phyloP scores from a whole-genome alignment of 2,888 invertebrate genomes.

The Drosophila cracens region DNA sequence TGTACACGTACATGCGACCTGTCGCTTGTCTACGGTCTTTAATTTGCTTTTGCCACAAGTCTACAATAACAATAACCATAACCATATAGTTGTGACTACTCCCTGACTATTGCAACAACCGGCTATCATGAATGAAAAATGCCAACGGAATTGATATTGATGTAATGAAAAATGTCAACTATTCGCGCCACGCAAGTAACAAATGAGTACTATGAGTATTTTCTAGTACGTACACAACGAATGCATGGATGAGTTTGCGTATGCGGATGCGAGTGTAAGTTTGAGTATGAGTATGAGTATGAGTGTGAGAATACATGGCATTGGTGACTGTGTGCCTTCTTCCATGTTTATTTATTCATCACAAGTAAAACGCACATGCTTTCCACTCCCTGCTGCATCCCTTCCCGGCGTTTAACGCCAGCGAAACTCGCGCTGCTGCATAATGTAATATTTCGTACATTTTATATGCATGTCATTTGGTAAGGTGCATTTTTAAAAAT shows the following conservation, averaged over 20 bases:
- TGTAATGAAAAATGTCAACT: conserved; percentile 80
- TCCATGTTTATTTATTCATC: conserved; percentile 74
- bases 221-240: conserved; percentile 1
- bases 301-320: neutral
- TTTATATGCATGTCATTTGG: conserved; percentile 74
- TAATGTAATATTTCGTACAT: conserved; percentile 71
- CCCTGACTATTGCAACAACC: neutral
- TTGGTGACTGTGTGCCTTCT: conserved; percentile 28
- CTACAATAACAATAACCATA: conserved; percentile 65
- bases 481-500: conserved; percentile 68
- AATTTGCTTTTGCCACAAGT: conserved; percentile 50
- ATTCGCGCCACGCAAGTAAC: conserved; percentile 52
- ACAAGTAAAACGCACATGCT: conserved; percentile 66
- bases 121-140: conserved; percentile 48
- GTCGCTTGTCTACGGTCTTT: conserved; percentile 46
- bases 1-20: conserved; percentile 7
- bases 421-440: conserved; percentile 8
- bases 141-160: conserved; percentile 71
- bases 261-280: neutral
- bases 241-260: neutral
- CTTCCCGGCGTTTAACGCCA: neutral
- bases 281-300: neutral
- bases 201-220: conserved; percentile 10
- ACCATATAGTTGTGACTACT: conserved; percentile 32
- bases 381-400: neutral